Evolutionary conservation across 2,797 vertebrate genomes (phyloP), one percentile per base, ranked within the genome.

Genomic region (Argyrosomus regius): DNA sequence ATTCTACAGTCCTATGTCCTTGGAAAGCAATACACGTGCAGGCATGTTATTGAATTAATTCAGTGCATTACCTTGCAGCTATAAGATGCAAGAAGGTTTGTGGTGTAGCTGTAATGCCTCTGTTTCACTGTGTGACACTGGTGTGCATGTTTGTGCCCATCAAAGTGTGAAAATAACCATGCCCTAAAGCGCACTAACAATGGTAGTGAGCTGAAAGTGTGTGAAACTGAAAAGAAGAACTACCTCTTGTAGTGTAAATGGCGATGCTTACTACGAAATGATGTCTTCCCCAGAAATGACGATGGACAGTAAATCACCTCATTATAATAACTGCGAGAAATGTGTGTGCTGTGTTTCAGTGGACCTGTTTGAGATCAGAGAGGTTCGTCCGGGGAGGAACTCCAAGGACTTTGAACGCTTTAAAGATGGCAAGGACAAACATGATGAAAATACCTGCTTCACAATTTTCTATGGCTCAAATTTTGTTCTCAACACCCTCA

Each of bases 361-460:
- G 97, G 98, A 99, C 80, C 92, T 99, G 82, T 96, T 93, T 90
- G 98, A 99, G 87, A 97, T 99, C 87, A 96, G 97, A 88, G 98
- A 99, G 91, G 93, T 99, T 43, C 96, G 98, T 1, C 94, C 94
- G 0, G 98, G 98, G 28, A 97, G 96, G 87, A 98, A 96, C 93
- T 96, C 96, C 28, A 99, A 97, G 81, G 98, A 99, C 84, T 99
- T 99, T 72, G 98, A 99, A 63, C 96, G 98, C 1, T 97, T 96
- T n/a, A 98, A 96, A 88, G 95, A 96, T 17, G 91, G 85, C 41
- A 96, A 94, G 24, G 94, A 96, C 84, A 94, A 94, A 81, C 92
- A 94, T 35, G 71, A 91, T 0, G 94, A 95, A 24, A 91, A 74
- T 10, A 94, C 93, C 80, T 99, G 98, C 89, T 98, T 99, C 84